These are phyloP conservation scores for Muscicapa comitata DNA, from an alignment of 2,797 vertebrate genomes.

Conservation along the genomic window DNA sequence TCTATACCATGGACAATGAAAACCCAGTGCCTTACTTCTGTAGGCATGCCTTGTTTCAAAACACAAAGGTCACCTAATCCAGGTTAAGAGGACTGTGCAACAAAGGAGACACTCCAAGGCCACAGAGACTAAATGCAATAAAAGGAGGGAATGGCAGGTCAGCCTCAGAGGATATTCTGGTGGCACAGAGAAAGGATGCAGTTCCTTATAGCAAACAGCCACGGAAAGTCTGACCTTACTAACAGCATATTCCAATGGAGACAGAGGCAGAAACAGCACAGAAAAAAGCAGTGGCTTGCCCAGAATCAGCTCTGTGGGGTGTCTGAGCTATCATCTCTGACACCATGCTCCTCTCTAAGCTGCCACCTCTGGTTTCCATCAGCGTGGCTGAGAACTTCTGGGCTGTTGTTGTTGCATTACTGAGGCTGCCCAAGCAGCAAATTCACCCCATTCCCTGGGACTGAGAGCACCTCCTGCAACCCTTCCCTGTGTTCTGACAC, in stretches of 20 bases:
- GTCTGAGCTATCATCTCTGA: neutral
- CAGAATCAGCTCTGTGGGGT: neutral
- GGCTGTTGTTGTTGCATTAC: neutral
- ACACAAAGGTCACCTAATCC: neutral
- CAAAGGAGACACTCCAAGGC: neutral
- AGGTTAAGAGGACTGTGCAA: neutral
- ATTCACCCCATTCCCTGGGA: neutral
- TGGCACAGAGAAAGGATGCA: neutral
- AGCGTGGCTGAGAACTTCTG: neutral
- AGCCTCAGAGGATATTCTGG: neutral
- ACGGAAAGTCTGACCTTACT: neutral
- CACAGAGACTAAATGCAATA: neutral
- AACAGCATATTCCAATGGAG: neutral
- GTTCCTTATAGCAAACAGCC: neutral
- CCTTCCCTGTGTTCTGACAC: neutral
- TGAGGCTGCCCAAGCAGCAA: neutral
- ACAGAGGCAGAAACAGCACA: neutral
- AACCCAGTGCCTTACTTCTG: neutral
- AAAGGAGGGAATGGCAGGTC: neutral
- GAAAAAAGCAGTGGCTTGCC: neutral
- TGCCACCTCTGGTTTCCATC: neutral
- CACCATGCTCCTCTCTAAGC: neutral
- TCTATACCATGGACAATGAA: neutral
- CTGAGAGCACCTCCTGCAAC: neutral
- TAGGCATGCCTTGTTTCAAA: neutral